These are phyloP conservation scores for Nomia melanderi DNA, from an alignment of 1,140 invertebrate genomes.

Conservation along the genomic window DNA sequence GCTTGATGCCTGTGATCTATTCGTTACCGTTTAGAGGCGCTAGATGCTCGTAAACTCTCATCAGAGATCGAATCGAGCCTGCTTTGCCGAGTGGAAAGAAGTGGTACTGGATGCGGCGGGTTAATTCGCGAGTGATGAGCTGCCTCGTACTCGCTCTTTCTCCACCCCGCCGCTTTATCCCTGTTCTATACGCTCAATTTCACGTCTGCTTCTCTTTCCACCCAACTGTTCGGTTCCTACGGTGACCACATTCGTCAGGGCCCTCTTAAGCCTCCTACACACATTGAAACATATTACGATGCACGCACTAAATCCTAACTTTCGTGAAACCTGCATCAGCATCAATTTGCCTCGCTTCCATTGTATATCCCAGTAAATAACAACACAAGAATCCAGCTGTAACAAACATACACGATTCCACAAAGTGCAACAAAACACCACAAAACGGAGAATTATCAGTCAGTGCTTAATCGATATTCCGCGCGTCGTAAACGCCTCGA, in stretches of 20 bases:
- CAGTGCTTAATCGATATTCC: too few relatives aligned
- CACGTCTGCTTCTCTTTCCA: conserved; percentile 26
- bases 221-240: conserved; percentile 37
- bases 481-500: too few relatives aligned
- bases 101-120: conserved; percentile 62
- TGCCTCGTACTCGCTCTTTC: conserved; percentile 45
- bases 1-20: conserved; percentile 34
- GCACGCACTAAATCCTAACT: too few relatives aligned
- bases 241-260: conserved; percentile 46
- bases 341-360: too few relatives aligned
- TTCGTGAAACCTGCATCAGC: too few relatives aligned
- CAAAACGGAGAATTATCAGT: too few relatives aligned
- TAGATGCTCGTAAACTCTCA: conserved; percentile 66
- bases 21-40: conserved; percentile 62
- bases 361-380: too few relatives aligned
- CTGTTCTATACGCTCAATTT: conserved; percentile 11
- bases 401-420: too few relatives aligned
- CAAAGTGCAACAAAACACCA: too few relatives aligned
- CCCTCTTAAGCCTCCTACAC: too few relatives aligned
- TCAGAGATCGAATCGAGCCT: conserved; percentile 66
- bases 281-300: too few relatives aligned
- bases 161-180: conserved; percentile 49
- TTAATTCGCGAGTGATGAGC: conserved; percentile 70
- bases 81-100: conserved; percentile 58
- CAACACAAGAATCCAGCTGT: too few relatives aligned